Evolutionary conservation across 1,140 invertebrate species (phyloP), one percentile per base, ranked within the genome.

Genomic region (Limonius californicus): DNA sequence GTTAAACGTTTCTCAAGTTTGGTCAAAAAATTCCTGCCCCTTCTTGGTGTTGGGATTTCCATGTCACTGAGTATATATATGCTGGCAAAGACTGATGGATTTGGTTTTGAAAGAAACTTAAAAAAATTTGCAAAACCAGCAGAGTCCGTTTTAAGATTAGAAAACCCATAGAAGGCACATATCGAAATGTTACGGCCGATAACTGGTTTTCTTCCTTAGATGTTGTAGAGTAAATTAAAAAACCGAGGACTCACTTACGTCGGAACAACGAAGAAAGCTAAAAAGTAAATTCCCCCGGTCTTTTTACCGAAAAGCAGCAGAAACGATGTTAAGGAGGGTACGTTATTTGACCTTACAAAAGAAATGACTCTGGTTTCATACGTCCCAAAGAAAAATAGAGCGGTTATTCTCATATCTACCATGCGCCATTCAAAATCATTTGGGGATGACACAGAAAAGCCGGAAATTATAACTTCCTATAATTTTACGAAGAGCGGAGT

Each of bases 211-310:
- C n/a, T n/a, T n/a, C n/a, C n/a, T n/a, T n/a, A n/a, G n/a, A 68
- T 30, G 9, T 64, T n/a, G 61, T 63, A 19, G 42, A 64, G 18
- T 15, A n/a, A 56, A n/a, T 45, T 66, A n/a, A 53, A 58, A 59
- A 56, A 61, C 63, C 61, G 35, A 50, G 57, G n/a, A 43, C 71
- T 64, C 53, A 68, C 64, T 54, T 62, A 69, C 60, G 72, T 77
- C 12, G 76, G 70, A 16, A 78, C 68, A 11, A 12, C 78, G 7
- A 65, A 64, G 63, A 74, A 73, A 68, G 74, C 73, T 62, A 65
- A 75, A 74, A 70, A 74, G 72, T 65, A 74, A n/a, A n/a, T 74
- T 20, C 70, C 67, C n/a, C n/a, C 35, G 2, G 35, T 64, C 56
- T 74, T 71, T 59, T 30, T 64, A 42, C 69, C 65, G 57, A 59